Base-by-base conservation (phyloP, 2,797 vertebrate genomes). In the Pseudochirops corinnae region DNA sequence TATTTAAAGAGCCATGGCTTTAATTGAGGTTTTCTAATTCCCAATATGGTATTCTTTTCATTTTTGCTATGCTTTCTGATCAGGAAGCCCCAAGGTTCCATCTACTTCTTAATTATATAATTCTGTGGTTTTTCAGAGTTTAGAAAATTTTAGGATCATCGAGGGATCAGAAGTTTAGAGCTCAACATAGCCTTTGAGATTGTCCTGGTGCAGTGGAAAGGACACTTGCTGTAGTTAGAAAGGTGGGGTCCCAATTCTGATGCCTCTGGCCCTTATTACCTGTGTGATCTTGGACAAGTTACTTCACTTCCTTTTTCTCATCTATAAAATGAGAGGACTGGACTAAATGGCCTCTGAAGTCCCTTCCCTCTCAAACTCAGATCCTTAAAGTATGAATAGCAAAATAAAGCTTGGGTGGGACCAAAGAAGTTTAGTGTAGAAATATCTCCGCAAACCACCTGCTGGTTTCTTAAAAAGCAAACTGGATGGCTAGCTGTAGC, bases 401-500 rank as follows among this genome's bases (percentile, higher is more conserved):
- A 90, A 52, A 52, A 93, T 12, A 0, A 50, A 26, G 39, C 39
- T 26, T 21, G 9, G 39, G 4, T 87, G 74, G 74, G 46, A 50
- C 74, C 39, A 87, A 50, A 87, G 46, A 46, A 50, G 18, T 21
- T 46, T 21, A 82, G n/a, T 39, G 18, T 46, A 50, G 74, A 82
- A 82, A 82, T 26, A 26, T 11, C 2, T 26, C 74, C 26, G 3
- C 57, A 67, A 96, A 93, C 10, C 93, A 91, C 92, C 57, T 96
- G 93, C 14, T 50, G 7, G 18, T 91, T 95, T 95, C 95, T 94
- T 92, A 5, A 96, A 96, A 39, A 9, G 7, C 33, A 96, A 96
- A 93, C 60, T 97, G 96, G 96, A 93, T 95, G 74, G 82, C 31
- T 56, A 57, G 90, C 92, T 97, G 28, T 91, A 97, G 0, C 26